Conservation (phyloP, 2,888 invertebrate genomes). For the Yponomeuta plumbellus region DNA sequence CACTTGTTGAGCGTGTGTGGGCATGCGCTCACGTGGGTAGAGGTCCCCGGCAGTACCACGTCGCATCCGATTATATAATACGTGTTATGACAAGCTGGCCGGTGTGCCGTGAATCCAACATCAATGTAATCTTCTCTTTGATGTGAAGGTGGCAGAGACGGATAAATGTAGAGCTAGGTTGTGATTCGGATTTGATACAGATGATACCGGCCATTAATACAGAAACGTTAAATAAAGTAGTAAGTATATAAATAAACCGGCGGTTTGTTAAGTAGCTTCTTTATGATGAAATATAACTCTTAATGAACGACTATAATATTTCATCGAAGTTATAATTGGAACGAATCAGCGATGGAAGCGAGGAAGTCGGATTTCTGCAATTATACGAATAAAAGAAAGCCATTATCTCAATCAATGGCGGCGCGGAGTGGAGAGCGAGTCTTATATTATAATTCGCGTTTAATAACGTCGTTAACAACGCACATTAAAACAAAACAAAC, state of each 20-base stretch:
- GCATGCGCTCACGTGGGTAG: conserved; percentile 39
- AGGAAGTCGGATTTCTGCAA: conserved; percentile 62
- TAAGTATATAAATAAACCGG: conserved; percentile 4
- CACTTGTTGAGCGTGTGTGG: conserved; percentile 33
- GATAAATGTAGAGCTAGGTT: not conserved
- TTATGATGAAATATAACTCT: conserved; percentile 36
- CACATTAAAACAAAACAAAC: conserved; percentile 76
- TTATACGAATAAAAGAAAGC: conserved; percentile 66
- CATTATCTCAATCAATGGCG: conserved; percentile 67
- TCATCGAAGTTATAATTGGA: conserved; percentile 48
- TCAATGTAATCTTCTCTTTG: not conserved
- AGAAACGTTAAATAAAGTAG: conserved; percentile 5
- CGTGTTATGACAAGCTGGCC: not conserved
- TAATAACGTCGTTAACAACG: conserved; percentile 75
- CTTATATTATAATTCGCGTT: conserved; percentile 65
- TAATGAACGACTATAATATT: conserved; percentile 51
- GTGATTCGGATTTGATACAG: not conserved
- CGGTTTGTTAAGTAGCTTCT: conserved; percentile 24
- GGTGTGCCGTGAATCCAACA: not conserved
- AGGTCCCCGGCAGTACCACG: not conserved
- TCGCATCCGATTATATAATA: conserved; percentile 10
- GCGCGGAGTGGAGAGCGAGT: conserved; percentile 35
- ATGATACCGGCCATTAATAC: not conserved
- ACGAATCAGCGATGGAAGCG: conserved; percentile 39
- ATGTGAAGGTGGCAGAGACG: not conserved